Base-by-base conservation (phyloP, 2,113 vertebrate species). In the crab-eating macaque (Macaca fascicularis) region DNA sequence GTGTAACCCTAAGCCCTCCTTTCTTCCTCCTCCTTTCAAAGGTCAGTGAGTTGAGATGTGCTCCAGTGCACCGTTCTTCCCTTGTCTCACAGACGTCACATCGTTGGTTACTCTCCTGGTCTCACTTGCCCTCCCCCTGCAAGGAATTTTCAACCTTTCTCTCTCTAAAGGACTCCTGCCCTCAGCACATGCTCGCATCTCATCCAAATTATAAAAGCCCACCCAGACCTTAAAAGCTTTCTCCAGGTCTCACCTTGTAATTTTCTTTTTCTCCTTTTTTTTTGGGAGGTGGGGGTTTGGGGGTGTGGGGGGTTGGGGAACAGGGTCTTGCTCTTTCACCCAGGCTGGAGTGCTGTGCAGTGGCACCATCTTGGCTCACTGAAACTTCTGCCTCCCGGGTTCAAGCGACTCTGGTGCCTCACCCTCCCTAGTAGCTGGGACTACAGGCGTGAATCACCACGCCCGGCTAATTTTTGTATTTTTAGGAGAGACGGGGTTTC, bases 261-360 rank as follows among this genome's bases (percentile, higher is more conserved):
- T 64, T 64, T 64, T 30, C 12, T 64, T 64, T 64, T 64, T 64
- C 27, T 64, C 61, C 27, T 64, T 64, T 64, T 64, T 64, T 32
- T 64, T 32, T 0, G 27, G 27, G 61, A 3, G 5, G 1, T 30
- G 27, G 27, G 23, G 9, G 22, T 50, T 55, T 55, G 52, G 0
- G 5, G 61, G 27, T 5, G 4, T 30, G 27, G 27, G 22, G 8
- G 19, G 45, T 45, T 45, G 45, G 45, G 52, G 52, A 55, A 55
- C 52, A 55, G 67, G 30, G 13, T 69, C 67, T 69, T 35, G 16
- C 32, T 69, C 32, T 69, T 16, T 69, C 32, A 69, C 67, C 67
- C 67, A 69, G 12, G 16, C 67, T 69, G 32, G 16, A 69, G 67
- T 69, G 2, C 32, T 35, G 32, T 69, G 32, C 67, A 69, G 67